These are phyloP conservation scores for Gadopsis bispinosus DNA, from an alignment of 2,797 vertebrate genomes.

Conservation along the genomic window DNA sequence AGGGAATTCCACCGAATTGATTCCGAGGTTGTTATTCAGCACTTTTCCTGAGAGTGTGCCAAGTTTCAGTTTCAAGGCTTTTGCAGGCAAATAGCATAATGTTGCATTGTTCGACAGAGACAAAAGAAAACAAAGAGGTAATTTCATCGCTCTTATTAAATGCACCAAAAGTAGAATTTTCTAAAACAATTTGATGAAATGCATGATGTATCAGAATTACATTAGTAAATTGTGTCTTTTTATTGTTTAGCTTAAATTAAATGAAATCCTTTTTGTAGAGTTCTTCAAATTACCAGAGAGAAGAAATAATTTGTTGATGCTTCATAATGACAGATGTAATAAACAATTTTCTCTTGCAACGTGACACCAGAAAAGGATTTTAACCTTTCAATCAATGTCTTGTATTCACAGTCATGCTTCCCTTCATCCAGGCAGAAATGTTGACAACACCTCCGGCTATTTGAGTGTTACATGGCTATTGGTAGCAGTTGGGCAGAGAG, in stretches of 20 bases:
- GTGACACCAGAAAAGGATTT: constrained; percentile 30
- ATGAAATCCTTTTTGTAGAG: not conserved
- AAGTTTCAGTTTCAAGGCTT: constrained; percentile 27
- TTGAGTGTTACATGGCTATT: not conserved
- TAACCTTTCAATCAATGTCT: constrained; percentile 32
- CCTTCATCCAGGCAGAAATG: not conserved
- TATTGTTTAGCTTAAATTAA: not conserved
- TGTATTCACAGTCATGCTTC: constrained; percentile 18
- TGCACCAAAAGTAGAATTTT: not conserved
- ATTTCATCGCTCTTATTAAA: not conserved
- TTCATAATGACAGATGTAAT: constrained; percentile 22
- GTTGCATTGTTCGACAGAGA: not conserved
- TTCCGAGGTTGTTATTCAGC: constrained; percentile 37
- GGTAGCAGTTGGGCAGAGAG: not conserved
- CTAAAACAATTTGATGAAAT: not conserved
- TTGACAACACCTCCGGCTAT: not conserved
- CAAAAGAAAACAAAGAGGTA: not conserved
- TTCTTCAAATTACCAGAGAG: not conserved
- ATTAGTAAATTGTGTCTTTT: not conserved
- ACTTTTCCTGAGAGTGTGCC: constrained; percentile 19
- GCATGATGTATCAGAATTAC: not conserved
- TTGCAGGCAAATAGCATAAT: not conserved
- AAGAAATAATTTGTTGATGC: constrained; percentile 12
- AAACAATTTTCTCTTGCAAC: constrained; percentile 21
- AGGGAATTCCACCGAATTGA: constrained; percentile 33